Percentiles rank a stretch among this genome's conserved stretches.
Evolutionary conservation across 2,113 vertebrate species (phyloP).

Genomic region (Brachionichthys hirsutus): DNA sequence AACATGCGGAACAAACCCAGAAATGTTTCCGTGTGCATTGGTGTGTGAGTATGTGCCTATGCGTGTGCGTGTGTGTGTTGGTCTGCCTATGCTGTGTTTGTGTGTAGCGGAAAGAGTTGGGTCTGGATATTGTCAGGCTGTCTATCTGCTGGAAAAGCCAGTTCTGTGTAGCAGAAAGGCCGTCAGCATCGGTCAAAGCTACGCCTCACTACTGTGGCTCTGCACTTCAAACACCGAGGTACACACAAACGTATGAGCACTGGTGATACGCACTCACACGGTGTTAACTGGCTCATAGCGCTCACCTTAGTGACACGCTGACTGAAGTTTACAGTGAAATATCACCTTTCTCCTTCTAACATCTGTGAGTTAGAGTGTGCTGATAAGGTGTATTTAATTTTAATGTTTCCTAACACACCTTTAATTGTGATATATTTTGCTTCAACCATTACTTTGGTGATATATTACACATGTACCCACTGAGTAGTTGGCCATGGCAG

Average conservation of each 20-base stretch:
- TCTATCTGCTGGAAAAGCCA: conserved; percentile 83
- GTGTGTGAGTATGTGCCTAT: conserved; percentile 3
- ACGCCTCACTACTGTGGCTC: conserved; percentile 78
- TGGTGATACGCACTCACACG: conserved; percentile 18
- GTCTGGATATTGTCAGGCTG: conserved; percentile 86
- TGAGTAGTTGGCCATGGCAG: no score
- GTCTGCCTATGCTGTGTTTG: conserved; percentile 38
- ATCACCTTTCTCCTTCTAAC: no score
- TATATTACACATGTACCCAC: no score
- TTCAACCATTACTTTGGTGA: no score
- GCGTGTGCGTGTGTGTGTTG: conserved; percentile 28
- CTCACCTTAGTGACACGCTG: no score
- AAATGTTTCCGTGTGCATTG: conserved; percentile 10
- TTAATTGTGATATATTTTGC: no score
- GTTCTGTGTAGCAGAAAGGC: conserved; percentile 74
- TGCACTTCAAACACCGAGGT: conserved; percentile 51
- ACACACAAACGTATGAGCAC: conserved; percentile 35
- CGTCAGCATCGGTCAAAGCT: conserved; percentile 68
- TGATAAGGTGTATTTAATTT: no score
- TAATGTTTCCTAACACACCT: no score
- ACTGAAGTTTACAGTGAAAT: no score
- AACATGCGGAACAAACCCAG: conserved; percentile 52
- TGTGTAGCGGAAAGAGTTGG: conserved; percentile 75
- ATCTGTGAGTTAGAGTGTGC: no score
- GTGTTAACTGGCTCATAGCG: no score